A percentile compares a stretch with the other conserved stretches of the same genome.
These are phyloP conservation scores for Nemurella pictetii DNA, from an alignment of 2,888 invertebrate species.

Conservation along the genomic window DNA sequence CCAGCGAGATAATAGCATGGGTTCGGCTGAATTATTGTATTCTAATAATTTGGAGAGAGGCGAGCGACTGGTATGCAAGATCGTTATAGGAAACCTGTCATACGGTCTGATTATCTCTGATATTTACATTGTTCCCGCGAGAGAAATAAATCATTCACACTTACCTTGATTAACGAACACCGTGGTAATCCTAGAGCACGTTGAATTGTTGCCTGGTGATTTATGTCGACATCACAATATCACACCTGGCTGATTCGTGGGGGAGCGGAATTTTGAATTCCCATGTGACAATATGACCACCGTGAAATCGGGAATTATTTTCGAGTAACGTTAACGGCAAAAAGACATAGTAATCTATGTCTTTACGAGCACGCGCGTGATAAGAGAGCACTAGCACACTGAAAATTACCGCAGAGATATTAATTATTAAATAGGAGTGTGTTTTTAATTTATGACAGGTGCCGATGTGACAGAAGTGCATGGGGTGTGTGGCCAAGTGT, in stretches of 20 bases:
- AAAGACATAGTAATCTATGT: not conserved
- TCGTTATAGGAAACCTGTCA: not conserved
- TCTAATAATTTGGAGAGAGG: not conserved
- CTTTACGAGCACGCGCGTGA: not conserved
- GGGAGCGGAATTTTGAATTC: not conserved
- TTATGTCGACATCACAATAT: not conserved
- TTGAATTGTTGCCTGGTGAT: not conserved
- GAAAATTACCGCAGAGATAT: not conserved
- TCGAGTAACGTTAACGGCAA: not conserved
- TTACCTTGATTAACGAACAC: not conserved
- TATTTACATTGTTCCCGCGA: not conserved
- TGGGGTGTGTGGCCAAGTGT: not conserved
- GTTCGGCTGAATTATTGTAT: not conserved
- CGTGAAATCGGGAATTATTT: not conserved
- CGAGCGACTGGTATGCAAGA: not conserved
- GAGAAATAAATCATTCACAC: not conserved
- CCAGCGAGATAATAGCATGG: not conserved
- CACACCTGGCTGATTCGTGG: not conserved
- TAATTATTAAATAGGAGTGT: not conserved
- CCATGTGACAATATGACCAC: not conserved
- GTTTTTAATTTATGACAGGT: not conserved
- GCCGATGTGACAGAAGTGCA: not conserved
- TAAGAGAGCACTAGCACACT: not conserved
- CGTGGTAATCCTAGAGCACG: not conserved
- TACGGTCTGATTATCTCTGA: not conserved